phyloP scores from a whole-genome alignment of 2,888 invertebrate species.

The Thymelicus acteon region DNA sequence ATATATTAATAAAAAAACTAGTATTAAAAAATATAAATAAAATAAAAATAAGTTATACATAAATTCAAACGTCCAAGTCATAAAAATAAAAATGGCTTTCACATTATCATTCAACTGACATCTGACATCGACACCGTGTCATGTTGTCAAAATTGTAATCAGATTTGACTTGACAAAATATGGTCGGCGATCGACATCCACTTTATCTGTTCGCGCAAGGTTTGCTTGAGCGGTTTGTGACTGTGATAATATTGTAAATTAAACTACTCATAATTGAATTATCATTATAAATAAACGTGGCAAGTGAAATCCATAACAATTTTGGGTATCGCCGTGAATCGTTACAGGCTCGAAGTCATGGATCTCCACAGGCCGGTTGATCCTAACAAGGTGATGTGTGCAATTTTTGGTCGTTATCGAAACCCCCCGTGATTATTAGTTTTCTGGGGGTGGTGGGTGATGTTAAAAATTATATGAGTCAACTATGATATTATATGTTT shows the following conservation, averaged over 20 bases:
- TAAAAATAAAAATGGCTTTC: neutral
- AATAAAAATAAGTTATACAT: no score
- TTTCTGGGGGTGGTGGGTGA: neutral
- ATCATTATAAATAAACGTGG: constrained; percentile 43
- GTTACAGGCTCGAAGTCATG: constrained; percentile 55
- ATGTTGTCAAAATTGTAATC: constrained; percentile 34
- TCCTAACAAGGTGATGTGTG: constrained; percentile 70
- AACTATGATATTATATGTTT: neutral
- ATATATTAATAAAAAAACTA: no score
- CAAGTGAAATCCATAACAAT: constrained; percentile 16
- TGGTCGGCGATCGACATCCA: constrained; percentile 40
- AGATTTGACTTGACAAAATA: constrained; percentile 42
- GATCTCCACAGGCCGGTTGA: constrained; percentile 80
- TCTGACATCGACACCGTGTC: neutral
- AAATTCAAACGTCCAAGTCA: constrained; percentile 21
- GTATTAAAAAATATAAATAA: no score
- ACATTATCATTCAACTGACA: neutral
- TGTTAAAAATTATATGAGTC: neutral
- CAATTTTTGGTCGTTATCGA: constrained; percentile 1
- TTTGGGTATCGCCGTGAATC: constrained; percentile 11
- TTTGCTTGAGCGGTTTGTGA: constrained; percentile 18
- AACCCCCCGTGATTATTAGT: neutral
- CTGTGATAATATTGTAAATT: constrained; percentile 38
- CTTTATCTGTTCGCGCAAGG: constrained; percentile 32
- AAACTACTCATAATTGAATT: constrained; percentile 41